phyloP scores from a whole-genome alignment of 2,888 invertebrate species.

The Conistra vaccinii region DNA sequence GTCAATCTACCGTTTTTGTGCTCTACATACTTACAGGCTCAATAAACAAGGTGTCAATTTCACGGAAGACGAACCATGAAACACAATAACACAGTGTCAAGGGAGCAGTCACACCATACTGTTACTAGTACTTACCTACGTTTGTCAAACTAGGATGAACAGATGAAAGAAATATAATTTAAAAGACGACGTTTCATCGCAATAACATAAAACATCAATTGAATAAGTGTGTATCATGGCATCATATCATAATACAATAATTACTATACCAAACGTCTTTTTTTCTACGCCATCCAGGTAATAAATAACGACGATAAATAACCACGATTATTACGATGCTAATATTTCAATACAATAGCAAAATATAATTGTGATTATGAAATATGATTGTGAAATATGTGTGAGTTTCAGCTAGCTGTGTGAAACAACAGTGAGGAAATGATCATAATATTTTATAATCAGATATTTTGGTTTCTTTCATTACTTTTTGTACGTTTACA shows the following conservation, averaged over 20 bases:
- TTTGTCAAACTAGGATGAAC: neutral
- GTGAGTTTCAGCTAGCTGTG: too few relatives aligned
- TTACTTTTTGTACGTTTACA: neutral
- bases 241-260: constrained; percentile 37
- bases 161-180: neutral
- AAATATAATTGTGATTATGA: too few relatives aligned
- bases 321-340: neutral
- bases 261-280: constrained; percentile 34
- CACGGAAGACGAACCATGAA: neutral
- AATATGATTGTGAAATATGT: too few relatives aligned
- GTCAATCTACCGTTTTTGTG: constrained; percentile 30
- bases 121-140: neutral
- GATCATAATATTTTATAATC: neutral
- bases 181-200: neutral
- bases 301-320: neutral
- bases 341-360: constrained; percentile 20
- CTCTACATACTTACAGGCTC: neutral
- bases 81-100: neutral
- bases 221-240: constrained; percentile 19
- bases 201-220: constrained; percentile 15
- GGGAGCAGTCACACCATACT: neutral
- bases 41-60: neutral
- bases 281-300: constrained; percentile 13
- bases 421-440: neutral
- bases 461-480: neutral